These are phyloP conservation scores for Ectemnius lituratus DNA, from an alignment of 2,888 invertebrate genomes.

Conservation along the genomic window DNA sequence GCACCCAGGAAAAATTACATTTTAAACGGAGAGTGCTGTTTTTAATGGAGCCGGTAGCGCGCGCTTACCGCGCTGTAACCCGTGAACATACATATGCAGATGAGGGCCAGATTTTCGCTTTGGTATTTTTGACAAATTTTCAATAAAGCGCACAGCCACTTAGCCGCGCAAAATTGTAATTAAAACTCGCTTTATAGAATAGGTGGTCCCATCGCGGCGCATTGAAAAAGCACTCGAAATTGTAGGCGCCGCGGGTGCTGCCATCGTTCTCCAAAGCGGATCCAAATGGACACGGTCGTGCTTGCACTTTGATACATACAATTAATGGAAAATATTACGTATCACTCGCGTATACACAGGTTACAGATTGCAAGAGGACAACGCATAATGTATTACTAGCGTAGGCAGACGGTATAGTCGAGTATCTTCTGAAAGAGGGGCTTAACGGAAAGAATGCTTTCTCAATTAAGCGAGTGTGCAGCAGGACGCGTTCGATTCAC, in stretches of 20 bases:
- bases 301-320: no score
- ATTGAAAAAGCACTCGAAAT: no score
- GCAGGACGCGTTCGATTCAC: slow-evolving; percentile 8
- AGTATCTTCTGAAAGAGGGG: no score
- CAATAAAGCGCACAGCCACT: slow-evolving; percentile 13
- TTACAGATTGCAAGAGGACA: no score
- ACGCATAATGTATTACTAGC: no score
- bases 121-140: slow-evolving; percentile 22
- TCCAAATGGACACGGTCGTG: no score
- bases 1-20: background rate
- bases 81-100: slow-evolving; percentile 13
- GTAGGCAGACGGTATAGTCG: no score
- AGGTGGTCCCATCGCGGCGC: no score
- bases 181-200: slow-evolving; percentile 17
- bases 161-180: slow-evolving; percentile 18
- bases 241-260: background rate
- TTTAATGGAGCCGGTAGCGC: slow-evolving; percentile 9
- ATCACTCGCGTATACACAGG: no score
- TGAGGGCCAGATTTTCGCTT: slow-evolving; percentile 7
- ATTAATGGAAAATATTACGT: no score
- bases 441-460: background rate
- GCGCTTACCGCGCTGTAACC: slow-evolving; percentile 4
- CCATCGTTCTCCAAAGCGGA: background rate
- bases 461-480: slow-evolving; percentile 5
- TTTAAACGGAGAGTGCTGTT: slow-evolving; percentile 6